These are phyloP conservation scores for Ptilonorhynchus violaceus DNA, from an alignment of 2,113 vertebrate species.

Conservation along the genomic window DNA sequence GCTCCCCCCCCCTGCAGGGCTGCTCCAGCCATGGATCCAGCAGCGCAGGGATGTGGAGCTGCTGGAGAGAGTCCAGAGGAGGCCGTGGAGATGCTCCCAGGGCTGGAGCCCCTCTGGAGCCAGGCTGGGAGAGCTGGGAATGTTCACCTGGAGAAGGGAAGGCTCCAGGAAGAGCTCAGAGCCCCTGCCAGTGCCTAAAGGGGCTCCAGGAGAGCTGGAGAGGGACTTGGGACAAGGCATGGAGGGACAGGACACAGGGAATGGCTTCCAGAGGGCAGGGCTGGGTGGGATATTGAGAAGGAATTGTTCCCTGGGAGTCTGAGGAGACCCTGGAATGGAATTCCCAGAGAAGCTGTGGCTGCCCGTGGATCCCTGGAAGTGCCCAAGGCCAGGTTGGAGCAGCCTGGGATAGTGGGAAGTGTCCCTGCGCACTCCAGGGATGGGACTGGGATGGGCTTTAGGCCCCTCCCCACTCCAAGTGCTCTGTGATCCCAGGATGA, in stretches of 20 bases:
- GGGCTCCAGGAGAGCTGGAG: neutral
- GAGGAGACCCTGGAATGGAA: neutral
- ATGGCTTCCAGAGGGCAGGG: neutral
- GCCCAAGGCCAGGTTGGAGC: neutral
- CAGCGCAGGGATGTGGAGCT: neutral
- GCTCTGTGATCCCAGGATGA: neutral
- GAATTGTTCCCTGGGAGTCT: neutral
- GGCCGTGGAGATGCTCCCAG: rapidly evolving
- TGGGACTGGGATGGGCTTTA: neutral
- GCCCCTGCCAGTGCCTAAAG: neutral
- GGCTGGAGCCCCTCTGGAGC: neutral
- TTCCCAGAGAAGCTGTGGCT: neutral
- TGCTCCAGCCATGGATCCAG: neutral
- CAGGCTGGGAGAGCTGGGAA: neutral
- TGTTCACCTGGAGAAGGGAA: neutral
- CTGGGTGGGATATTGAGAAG: neutral
- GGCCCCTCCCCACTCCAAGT: neutral
- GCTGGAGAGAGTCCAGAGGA: neutral
- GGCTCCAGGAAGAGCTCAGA: neutral
- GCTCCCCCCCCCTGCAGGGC: neutral
- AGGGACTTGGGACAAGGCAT: neutral
- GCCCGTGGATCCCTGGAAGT: neutral
- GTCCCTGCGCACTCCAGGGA: neutral
- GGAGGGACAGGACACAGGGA: neutral
- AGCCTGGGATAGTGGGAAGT: neutral